These are phyloP conservation scores for Neolamprologus kungweensis DNA, from an alignment of 2,113 vertebrate species.

Conservation along the genomic window DNA sequence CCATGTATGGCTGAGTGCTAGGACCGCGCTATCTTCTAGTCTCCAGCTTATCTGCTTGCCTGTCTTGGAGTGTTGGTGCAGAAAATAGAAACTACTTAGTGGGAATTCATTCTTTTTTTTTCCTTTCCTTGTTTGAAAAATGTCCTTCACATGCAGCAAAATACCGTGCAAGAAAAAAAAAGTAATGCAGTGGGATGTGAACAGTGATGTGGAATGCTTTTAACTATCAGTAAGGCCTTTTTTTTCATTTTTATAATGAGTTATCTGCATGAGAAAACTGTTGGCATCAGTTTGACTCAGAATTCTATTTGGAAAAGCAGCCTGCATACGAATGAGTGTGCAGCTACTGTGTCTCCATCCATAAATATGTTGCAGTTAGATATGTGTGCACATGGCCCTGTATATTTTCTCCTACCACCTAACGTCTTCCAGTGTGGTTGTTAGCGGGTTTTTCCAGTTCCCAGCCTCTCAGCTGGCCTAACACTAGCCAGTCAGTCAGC, in stretches of 20 bases:
- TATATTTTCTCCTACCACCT: background rate
- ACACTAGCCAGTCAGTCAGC: conserved; percentile 26
- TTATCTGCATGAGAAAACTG: background rate
- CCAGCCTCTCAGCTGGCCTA: conserved; percentile 10
- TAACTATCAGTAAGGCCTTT: background rate
- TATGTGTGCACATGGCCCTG: background rate
- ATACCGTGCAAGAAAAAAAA: background rate
- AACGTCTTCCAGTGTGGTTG: background rate
- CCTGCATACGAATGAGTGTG: conserved; percentile 38
- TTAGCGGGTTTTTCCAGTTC: background rate
- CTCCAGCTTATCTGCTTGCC: conserved; percentile 43
- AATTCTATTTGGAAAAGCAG: background rate
- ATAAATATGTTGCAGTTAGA: conserved; percentile 7
- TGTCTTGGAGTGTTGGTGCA: conserved; percentile 42
- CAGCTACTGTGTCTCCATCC: conserved; percentile 4
- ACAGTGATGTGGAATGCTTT: conserved; percentile 1
- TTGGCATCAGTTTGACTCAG: background rate
- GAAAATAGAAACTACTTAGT: conserved; percentile 44
- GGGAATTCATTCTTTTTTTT: background rate
- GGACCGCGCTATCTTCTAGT: conserved; percentile 25
- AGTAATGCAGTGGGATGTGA: background rate
- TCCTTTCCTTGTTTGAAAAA: background rate
- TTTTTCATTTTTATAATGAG: conserved; percentile 11
- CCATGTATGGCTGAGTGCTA: conserved; percentile 12
- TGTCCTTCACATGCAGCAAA: background rate